A percentile compares a stretch with the other conserved stretches of the same genome.
Evolutionary conservation across 2,797 vertebrate species (phyloP).

Genomic region (Xenops minutus): DNA sequence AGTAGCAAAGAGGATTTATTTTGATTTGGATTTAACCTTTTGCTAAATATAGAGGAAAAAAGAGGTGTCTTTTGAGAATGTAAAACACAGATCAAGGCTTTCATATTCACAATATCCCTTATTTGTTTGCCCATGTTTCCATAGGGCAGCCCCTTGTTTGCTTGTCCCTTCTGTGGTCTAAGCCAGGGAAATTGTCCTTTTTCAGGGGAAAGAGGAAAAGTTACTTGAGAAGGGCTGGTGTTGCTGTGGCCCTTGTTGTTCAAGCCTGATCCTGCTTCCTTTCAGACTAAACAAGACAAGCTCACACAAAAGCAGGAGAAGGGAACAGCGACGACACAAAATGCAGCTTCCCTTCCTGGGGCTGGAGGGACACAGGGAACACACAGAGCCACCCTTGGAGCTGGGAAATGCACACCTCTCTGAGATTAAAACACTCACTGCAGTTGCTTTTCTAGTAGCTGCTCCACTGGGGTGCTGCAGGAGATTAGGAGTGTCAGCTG

Average conservation of each 20-base stretch:
- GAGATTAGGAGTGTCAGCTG: not conserved
- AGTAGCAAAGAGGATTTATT: conserved; percentile 27
- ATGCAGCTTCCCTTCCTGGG: not conserved
- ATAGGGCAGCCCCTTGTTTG: not conserved
- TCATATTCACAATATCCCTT: not conserved
- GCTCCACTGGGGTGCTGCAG: not conserved
- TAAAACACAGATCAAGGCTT: not conserved
- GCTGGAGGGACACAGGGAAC: not conserved
- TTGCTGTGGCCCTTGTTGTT: conserved; percentile 23
- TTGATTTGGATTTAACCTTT: conserved; percentile 30
- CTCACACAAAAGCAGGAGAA: conserved; percentile 47
- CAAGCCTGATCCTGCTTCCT: conserved; percentile 28
- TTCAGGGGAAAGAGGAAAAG: conserved; percentile 24
- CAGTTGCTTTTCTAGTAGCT: not conserved
- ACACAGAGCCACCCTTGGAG: not conserved
- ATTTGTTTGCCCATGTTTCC: not conserved
- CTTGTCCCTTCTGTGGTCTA: not conserved
- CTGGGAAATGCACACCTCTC: not conserved
- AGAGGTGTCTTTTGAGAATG: not conserved
- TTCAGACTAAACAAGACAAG: conserved; percentile 62
- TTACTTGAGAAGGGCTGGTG: not conserved
- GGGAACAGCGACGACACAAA: not conserved
- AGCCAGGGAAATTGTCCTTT: not conserved
- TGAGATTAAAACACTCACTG: not conserved
- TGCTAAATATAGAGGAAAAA: not conserved